Evolutionary conservation across 2,888 invertebrate genomes (phyloP).

Genomic region (Andrena flavipes): DNA sequence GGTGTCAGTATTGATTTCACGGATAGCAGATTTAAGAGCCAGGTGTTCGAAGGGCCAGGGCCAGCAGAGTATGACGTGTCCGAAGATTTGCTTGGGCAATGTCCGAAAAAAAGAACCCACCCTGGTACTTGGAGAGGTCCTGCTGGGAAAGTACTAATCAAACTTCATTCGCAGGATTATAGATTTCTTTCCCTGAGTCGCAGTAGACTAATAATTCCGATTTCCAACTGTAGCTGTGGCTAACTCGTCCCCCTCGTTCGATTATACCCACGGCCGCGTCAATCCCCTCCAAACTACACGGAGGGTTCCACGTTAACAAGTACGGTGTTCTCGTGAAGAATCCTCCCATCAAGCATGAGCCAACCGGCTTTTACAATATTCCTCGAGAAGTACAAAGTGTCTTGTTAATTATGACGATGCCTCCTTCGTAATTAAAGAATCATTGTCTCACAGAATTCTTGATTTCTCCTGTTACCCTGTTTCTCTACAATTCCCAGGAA

Average conservation of each 20-base stretch:
- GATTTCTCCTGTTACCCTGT: background rate
- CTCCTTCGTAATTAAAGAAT: background rate
- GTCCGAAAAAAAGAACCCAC: constrained; percentile 46
- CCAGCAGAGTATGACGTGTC: constrained; percentile 53
- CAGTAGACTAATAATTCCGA: background rate
- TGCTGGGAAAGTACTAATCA: constrained; percentile 65
- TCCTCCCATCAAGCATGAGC: background rate
- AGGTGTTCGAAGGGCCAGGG: constrained; percentile 57
- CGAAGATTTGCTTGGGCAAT: constrained; percentile 16
- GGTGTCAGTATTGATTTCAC: constrained; percentile 74
- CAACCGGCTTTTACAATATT: constrained; percentile 56
- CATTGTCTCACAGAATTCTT: background rate
- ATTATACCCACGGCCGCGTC: constrained; percentile 18
- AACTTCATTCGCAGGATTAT: too few species aligned
- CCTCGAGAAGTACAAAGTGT: constrained; percentile 49
- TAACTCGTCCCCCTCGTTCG: constrained; percentile 50
- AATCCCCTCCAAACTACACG: constrained; percentile 57
- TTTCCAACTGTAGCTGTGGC: constrained; percentile 52
- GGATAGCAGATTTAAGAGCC: constrained; percentile 64
- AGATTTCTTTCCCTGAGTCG: too few species aligned
- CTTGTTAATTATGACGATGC: background rate
- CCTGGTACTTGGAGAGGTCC: constrained; percentile 65
- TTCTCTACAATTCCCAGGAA: constrained; percentile 56
- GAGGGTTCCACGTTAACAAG: constrained; percentile 49
- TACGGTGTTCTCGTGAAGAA: constrained; percentile 51